phyloP scores from a whole-genome alignment of 2,113 vertebrate species.

The Carassius carassius region DNA sequence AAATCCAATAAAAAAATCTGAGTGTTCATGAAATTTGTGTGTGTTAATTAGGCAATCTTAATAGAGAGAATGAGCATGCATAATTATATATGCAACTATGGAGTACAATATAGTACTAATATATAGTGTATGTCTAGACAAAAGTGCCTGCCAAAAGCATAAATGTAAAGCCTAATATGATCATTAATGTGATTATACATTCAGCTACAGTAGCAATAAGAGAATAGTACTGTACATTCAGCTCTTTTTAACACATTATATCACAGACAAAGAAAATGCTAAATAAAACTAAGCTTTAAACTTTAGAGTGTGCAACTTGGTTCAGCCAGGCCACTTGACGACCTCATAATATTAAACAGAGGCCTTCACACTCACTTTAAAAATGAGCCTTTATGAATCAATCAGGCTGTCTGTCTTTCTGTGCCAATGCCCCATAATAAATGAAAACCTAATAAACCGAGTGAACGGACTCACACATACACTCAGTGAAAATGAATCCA shows the following conservation, averaged over 20 bases:
- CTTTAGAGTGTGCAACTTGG: neutral
- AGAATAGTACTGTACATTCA: neutral
- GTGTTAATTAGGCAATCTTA: too few relatives aligned
- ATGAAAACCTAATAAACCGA: neutral
- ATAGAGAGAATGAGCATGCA: too few relatives aligned
- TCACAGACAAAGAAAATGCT: neutral
- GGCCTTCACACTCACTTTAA: neutral
- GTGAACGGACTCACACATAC: neutral
- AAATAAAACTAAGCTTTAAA: neutral
- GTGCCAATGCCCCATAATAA: constrained; percentile 3
- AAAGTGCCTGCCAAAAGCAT: neutral
- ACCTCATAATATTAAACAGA: constrained; percentile 2
- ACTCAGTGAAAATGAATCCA: neutral
- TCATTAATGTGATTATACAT: neutral
- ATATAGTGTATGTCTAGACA: neutral
- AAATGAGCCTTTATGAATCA: constrained; percentile 6
- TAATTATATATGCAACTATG: too few relatives aligned
- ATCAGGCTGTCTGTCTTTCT: neutral
- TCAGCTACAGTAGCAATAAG: neutral
- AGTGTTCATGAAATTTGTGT: too few relatives aligned
- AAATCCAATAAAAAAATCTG: too few relatives aligned
- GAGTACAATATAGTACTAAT: neutral
- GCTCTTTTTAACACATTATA: neutral
- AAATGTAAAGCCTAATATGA: neutral
- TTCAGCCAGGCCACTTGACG: neutral